These are phyloP conservation scores for Suncus etruscus DNA, from an alignment of 2,113 vertebrate species.

Conservation along the genomic window DNA sequence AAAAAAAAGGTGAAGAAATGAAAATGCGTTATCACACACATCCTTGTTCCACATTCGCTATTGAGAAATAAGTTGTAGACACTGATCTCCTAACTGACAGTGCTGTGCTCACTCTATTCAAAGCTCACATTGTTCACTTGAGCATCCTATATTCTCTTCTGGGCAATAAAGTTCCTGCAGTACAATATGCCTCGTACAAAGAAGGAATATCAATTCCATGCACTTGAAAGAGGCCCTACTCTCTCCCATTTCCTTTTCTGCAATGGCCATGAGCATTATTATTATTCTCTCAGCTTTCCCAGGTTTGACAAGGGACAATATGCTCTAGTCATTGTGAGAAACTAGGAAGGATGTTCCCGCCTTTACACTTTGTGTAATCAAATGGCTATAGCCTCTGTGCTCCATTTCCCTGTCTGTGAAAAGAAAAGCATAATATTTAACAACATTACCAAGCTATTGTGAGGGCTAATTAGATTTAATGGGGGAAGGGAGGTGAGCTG, in stretches of 20 bases:
- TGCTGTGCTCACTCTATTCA: neutral
- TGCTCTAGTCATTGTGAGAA: neutral
- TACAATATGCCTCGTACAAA: neutral
- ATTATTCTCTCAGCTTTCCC: neutral
- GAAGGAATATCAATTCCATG: neutral
- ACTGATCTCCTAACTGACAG: neutral
- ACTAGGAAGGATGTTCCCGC: neutral
- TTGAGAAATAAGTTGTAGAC: neutral
- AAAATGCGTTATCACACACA: neutral
- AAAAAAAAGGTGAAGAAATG: slow-evolving; percentile 33
- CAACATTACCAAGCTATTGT: slow-evolving; percentile 71
- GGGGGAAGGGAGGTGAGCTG: slow-evolving; percentile 60
- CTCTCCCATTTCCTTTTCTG: neutral
- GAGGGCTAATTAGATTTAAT: slow-evolving; percentile 77
- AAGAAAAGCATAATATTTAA: slow-evolving; percentile 71
- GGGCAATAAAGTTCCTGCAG: slow-evolving; percentile 5
- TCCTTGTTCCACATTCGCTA: neutral
- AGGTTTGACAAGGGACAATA: neutral
- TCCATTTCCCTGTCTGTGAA: slow-evolving; percentile 46
- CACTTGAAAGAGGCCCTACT: neutral
- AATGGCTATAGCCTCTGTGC: neutral
- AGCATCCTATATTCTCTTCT: neutral
- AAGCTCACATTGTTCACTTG: neutral
- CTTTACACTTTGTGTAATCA: slow-evolving; percentile 43
- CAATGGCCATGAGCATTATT: neutral